Conservation (phyloP, 2,888 invertebrate genomes). For the Coelinius sp. region DNA sequence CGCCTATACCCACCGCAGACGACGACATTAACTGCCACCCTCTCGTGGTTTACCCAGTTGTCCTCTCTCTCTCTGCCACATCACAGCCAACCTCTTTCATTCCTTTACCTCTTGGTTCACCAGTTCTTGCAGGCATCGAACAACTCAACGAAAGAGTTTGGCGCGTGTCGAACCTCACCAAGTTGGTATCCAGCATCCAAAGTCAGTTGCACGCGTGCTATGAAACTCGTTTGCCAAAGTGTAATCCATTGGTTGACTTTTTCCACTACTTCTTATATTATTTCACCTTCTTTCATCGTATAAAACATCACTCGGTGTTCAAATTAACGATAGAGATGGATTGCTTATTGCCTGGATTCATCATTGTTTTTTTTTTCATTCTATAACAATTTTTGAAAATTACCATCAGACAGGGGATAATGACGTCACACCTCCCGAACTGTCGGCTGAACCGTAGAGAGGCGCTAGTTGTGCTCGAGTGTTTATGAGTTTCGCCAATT, state of each 20-base stretch:
- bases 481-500: too few relatives aligned
- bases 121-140: neutral
- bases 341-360: too few relatives aligned
- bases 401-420: too few relatives aligned
- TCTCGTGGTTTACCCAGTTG: neutral
- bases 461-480: too few relatives aligned
- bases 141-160: slow-evolving; percentile 38
- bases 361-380: too few relatives aligned
- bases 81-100: neutral
- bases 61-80: slow-evolving; percentile 4
- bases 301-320: neutral
- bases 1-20: slow-evolving; percentile 10
- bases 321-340: too few relatives aligned
- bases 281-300: neutral
- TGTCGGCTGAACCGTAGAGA: too few relatives aligned
- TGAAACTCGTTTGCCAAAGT: slow-evolving; percentile 37
- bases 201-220: slow-evolving; percentile 35
- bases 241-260: slow-evolving; percentile 36
- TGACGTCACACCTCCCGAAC: too few relatives aligned
- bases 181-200: slow-evolving; percentile 29
- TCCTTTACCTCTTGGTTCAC: slow-evolving; percentile 2
- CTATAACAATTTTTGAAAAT: too few relatives aligned
- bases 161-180: slow-evolving; percentile 40
- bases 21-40: slow-evolving; percentile 36
- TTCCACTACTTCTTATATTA: neutral